phyloP scores from a whole-genome alignment of 2,113 vertebrate species.

The Hiodon tergisus region DNA sequence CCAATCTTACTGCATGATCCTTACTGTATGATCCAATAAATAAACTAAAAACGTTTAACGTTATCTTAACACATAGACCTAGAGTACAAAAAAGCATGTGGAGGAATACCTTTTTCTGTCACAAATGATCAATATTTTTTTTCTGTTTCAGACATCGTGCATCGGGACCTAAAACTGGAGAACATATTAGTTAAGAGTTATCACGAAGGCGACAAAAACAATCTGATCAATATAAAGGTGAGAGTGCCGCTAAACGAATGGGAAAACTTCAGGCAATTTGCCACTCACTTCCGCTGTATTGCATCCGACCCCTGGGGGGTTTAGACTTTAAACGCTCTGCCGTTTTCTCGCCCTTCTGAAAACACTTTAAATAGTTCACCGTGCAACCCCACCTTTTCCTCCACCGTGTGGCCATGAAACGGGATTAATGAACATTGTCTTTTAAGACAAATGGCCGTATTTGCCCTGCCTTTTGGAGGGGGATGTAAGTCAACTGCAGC shows the following conservation, averaged over 20 bases:
- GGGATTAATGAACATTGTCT: constrained; percentile 37
- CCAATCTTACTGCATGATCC: too few relatives aligned
- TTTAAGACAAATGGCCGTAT: constrained; percentile 39
- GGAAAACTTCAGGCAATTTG: not conserved
- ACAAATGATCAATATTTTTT: constrained; percentile 15
- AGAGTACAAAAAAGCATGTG: not conserved
- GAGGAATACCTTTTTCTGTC: not conserved
- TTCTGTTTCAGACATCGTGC: constrained; percentile 68
- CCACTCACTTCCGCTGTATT: not conserved
- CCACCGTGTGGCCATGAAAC: constrained; percentile 36
- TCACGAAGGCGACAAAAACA: constrained; percentile 55
- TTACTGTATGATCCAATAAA: too few relatives aligned
- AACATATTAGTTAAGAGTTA: constrained; percentile 84
- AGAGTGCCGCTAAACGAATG: constrained; percentile 35
- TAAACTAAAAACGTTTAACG: too few relatives aligned
- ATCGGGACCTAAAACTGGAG: constrained; percentile 80
- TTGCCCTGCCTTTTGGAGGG: constrained; percentile 40
- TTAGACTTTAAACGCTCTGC: constrained; percentile 14
- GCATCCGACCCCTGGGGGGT: constrained; percentile 8
- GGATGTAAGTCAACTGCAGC: constrained; percentile 38
- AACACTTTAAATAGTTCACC: constrained; percentile 42
- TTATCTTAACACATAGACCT: too few relatives aligned
- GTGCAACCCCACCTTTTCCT: constrained; percentile 36
- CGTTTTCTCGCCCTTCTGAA: constrained; percentile 16
- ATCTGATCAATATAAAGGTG: constrained; percentile 79